These are phyloP conservation scores for Triplophysa dalaica DNA, from an alignment of 2,113 vertebrate genomes.

Conservation along the genomic window DNA sequence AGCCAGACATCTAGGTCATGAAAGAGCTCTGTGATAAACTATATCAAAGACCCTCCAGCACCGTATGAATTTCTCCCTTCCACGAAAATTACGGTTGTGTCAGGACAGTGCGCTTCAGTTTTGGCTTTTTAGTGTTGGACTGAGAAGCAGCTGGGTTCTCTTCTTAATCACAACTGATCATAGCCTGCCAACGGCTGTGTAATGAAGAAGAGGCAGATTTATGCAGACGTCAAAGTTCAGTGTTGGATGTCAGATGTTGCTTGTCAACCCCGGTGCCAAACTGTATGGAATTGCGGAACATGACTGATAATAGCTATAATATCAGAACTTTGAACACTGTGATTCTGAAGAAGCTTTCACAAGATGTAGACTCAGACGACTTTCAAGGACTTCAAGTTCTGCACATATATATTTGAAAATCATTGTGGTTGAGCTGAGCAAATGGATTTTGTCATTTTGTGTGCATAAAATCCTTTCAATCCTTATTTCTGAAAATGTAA, in stretches of 20 bases:
- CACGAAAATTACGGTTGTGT: conserved; percentile 4
- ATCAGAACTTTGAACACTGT: conserved; percentile 5
- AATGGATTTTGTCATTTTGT: background rate
- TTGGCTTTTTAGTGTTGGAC: background rate
- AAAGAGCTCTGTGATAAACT: conserved; percentile 25
- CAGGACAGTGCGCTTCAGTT: background rate
- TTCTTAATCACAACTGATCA: conserved; percentile 5
- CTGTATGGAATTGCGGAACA: background rate
- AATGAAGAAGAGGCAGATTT: conserved; percentile 19
- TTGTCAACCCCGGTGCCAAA: background rate
- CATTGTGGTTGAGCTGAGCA: no score
- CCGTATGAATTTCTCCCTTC: background rate
- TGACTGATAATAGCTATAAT: background rate
- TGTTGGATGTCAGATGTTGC: conserved; percentile 22
- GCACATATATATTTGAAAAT: background rate
- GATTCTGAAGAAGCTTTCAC: conserved; percentile 22
- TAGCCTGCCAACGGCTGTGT: conserved; percentile 1
- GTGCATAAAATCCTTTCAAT: background rate
- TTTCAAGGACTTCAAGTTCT: background rate
- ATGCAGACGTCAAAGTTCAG: conserved; percentile 11
- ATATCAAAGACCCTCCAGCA: conserved; percentile 7
- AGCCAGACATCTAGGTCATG: conserved; percentile 27
- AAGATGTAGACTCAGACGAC: background rate
- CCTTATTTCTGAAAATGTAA: background rate
- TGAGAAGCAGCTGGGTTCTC: conserved; percentile 11